Evolutionary conservation across 2,888 invertebrate genomes (phyloP), one percentile per base, ranked within the genome.

Genomic region (Vannuccia rotundouncinata): DNA sequence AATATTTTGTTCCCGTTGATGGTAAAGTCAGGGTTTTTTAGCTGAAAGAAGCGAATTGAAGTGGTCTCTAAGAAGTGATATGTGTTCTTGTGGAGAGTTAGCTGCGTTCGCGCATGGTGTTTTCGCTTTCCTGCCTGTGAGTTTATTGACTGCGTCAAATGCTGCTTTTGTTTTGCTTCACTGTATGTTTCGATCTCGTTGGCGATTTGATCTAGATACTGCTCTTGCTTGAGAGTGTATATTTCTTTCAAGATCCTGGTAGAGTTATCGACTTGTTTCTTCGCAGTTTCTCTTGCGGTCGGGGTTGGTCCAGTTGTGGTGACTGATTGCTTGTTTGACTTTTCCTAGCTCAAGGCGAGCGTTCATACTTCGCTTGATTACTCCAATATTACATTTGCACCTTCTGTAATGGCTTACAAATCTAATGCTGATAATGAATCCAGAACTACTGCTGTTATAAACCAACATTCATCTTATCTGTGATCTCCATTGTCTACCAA

Each of bases 151-250:
- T 13, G 66, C 66, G 66, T 66, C 66, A 66, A 66, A 66, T 66
- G 66, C 66, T 2, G 66, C 66, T 22, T 66, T 66, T 66, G 66
- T 66, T 66, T 13, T 66, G 66, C 5, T 66, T 66, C 66, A 27
- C 66, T 5, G 25, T 66, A 66, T 66, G 66, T 66, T 66, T 66
- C 66, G 25, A 66, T 66, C 22, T 66, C 66, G 10, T 22, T 17
- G 25, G 66, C 66, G 22, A 13, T 66, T 22, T 66, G 66, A 66
- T 66, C 66, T 5, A 66, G 66, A 66, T 66, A 66, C 66, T 66
- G 66, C 66, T 66, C 66, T 66, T 66, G 66, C 66, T 66, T 66
- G 66, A 66, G 66, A 66, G 22, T 66, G 66, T 66, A 66, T 66
- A 66, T 66, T 66, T 66, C 66, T 66, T 66, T 66, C 66, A 66